These are phyloP conservation scores for Saccostrea glomerata DNA, from an alignment of 1,140 invertebrate genomes.

Conservation along the genomic window DNA sequence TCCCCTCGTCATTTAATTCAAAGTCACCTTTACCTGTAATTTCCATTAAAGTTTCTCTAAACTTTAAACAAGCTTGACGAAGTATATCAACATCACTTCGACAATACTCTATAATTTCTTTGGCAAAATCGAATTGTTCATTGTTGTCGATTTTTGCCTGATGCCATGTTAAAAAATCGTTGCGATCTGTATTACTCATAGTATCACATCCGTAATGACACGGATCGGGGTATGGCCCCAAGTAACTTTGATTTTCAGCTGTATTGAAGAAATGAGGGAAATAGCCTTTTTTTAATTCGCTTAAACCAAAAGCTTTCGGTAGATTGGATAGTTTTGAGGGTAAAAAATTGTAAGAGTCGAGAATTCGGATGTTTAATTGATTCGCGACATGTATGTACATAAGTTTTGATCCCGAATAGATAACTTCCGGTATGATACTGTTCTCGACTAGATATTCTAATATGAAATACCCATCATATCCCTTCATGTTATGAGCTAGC, in stretches of 20 bases:
- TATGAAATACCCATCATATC: constrained; percentile 39
- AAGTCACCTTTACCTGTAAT: constrained; percentile 27
- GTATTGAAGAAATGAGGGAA: constrained; percentile 46
- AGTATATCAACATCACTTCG: constrained; percentile 59
- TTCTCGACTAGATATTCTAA: constrained; percentile 39
- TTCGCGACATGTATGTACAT: constrained; percentile 45
- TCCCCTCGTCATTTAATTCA: constrained; percentile 40
- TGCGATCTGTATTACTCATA: constrained; percentile 34
- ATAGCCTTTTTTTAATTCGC: constrained; percentile 47
- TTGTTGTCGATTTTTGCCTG: constrained; percentile 40
- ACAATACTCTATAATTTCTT: constrained; percentile 55
- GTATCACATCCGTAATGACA: constrained; percentile 33
- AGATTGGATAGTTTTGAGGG: constrained; percentile 26
- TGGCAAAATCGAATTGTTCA: constrained; percentile 51
- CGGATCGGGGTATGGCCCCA: background rate
- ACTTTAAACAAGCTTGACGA: constrained; percentile 48
- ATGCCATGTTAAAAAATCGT: constrained; percentile 39
- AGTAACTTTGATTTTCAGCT: background rate
- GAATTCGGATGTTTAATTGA: background rate
- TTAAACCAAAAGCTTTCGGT: constrained; percentile 42
- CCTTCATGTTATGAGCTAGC: constrained; percentile 39
- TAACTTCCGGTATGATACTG: constrained; percentile 13
- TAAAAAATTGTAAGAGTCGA: constrained; percentile 44
- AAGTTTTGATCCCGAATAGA: constrained; percentile 41
- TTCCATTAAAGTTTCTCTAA: constrained; percentile 45